Conservation (phyloP, 2,797 vertebrate genomes). For the Scomberomorus guttatus region DNA sequence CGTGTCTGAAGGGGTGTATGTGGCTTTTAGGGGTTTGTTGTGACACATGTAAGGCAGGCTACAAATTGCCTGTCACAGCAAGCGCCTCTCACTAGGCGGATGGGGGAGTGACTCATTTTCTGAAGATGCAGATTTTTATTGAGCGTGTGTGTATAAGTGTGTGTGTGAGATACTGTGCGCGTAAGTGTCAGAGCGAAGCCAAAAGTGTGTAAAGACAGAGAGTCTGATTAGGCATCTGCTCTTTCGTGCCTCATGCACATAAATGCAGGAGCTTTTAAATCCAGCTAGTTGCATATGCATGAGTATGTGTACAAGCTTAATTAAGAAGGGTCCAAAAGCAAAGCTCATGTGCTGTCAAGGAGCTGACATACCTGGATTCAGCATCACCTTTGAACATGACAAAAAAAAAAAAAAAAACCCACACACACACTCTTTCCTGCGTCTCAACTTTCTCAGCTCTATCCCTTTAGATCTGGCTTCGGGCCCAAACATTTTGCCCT, state of each 20-base stretch:
- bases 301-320: constrained; percentile 19
- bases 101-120: constrained; percentile 74
- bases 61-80: constrained; percentile 80
- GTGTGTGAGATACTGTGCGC: constrained; percentile 11
- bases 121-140: constrained; percentile 65
- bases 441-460: neutral
- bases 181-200: constrained; percentile 31
- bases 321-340: constrained; percentile 31
- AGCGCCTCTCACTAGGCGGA: constrained; percentile 61
- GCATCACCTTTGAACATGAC: constrained; percentile 30
- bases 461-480: constrained; percentile 27
- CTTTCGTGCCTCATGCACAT: constrained; percentile 24
- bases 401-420: too few relatives aligned
- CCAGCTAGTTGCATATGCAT: neutral
- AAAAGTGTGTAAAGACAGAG: constrained; percentile 46
- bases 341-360: neutral
- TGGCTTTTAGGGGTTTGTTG: constrained; percentile 68
- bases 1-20: constrained; percentile 49
- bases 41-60: constrained; percentile 76
- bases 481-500: constrained; percentile 27
- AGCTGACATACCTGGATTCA: constrained; percentile 10
- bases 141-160: neutral
- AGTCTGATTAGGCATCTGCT: constrained; percentile 51
- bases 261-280: constrained; percentile 30
- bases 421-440: neutral